phyloP scores from a whole-genome alignment of 2,888 invertebrate genomes.

The Ceramica pisi region DNA sequence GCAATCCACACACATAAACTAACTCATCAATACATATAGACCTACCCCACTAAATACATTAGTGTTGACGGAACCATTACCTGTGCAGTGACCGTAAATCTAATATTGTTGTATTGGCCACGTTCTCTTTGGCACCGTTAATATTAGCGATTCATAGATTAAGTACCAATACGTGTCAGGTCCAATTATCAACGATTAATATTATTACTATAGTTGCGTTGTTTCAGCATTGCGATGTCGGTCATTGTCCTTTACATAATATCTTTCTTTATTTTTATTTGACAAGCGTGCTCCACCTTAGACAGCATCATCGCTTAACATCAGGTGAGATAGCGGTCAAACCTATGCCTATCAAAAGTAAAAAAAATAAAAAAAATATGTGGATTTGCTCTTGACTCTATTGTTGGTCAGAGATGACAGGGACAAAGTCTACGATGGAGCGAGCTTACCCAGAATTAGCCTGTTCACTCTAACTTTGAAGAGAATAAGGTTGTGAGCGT shows the following conservation, averaged over 20 bases:
- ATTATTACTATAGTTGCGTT: slow-evolving; percentile 60
- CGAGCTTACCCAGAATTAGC: no score
- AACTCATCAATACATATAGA: background rate
- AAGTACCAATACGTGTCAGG: slow-evolving; percentile 69
- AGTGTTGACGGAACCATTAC: slow-evolving; percentile 48
- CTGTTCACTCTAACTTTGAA: no score
- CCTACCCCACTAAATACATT: slow-evolving; percentile 22
- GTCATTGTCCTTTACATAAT: background rate
- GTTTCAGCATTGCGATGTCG: no score
- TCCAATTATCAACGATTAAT: slow-evolving; percentile 75
- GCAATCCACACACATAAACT: background rate
- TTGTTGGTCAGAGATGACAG: no score
- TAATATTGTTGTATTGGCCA: slow-evolving; percentile 55
- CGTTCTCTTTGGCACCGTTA: slow-evolving; percentile 55
- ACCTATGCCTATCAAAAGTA: no score
- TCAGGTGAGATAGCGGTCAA: no score
- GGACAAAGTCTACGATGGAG: no score
- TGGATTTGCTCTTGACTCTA: no score
- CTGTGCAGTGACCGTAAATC: slow-evolving; percentile 55
- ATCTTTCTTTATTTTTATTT: background rate
- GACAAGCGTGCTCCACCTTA: no score
- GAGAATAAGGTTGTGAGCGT: no score
- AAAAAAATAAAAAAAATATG: no score
- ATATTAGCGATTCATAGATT: slow-evolving; percentile 71
- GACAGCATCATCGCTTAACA: no score